A percentile compares a stretch with the other conserved stretches of the same genome.
phyloP scores from a whole-genome alignment of 2,888 invertebrate genomes.

The Lordiphosa fenestrarum region DNA sequence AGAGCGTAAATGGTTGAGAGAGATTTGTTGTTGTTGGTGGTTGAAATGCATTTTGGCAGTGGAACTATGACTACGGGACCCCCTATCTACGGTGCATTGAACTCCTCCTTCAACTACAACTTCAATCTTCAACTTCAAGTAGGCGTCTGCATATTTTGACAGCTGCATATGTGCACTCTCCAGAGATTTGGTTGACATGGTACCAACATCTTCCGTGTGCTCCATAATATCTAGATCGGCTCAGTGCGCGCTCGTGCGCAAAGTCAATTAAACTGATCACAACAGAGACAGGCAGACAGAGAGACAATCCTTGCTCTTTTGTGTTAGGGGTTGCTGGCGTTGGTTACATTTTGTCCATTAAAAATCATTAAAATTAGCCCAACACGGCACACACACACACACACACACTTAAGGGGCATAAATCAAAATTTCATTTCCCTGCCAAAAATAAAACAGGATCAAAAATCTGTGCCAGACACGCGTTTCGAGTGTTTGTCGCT shows the following conservation, averaged over 20 bases:
- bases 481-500: slow-evolving; percentile 39
- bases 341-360: slow-evolving; percentile 69
- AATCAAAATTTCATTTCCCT: slow-evolving; percentile 45
- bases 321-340: slow-evolving; percentile 53
- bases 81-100: slow-evolving; percentile 48
- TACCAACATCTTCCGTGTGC: slow-evolving; percentile 46
- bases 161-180: slow-evolving; percentile 45
- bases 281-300: slow-evolving; percentile 47
- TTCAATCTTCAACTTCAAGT: slow-evolving; percentile 4
- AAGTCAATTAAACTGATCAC: slow-evolving; percentile 74
- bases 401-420: slow-evolving; percentile 27
- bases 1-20: not conserved
- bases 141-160: slow-evolving; percentile 66
- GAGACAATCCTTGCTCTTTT: slow-evolving; percentile 6
- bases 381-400: slow-evolving; percentile 28
- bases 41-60: slow-evolving; percentile 20
- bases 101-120: slow-evolving; percentile 22
- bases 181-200: slow-evolving; percentile 32
- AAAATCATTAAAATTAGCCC: slow-evolving; percentile 62
- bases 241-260: slow-evolving; percentile 67
- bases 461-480: slow-evolving; percentile 34
- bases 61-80: slow-evolving; percentile 2
- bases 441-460: slow-evolving; percentile 15
- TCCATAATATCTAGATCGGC: slow-evolving; percentile 35
- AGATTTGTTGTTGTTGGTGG: slow-evolving; percentile 7